Evolutionary conservation across 1,140 invertebrate genomes (phyloP).

Genomic region (Oryzaephilus surinamensis): DNA sequence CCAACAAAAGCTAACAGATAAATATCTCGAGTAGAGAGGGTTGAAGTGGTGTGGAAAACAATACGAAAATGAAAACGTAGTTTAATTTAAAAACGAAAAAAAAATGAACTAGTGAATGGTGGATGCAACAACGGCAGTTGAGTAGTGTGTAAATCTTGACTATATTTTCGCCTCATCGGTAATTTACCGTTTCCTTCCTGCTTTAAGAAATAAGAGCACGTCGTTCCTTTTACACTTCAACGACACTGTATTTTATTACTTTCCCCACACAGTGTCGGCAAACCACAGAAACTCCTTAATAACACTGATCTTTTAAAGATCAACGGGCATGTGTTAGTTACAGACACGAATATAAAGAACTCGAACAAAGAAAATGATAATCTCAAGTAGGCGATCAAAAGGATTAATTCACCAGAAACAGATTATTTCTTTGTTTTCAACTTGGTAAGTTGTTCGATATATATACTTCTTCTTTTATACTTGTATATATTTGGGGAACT

Average conservation of each 20-base stretch:
- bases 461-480: too few relatives aligned
- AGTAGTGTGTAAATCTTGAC: too few relatives aligned
- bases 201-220: constrained; percentile 21
- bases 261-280: constrained; percentile 12
- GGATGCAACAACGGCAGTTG: too few relatives aligned
- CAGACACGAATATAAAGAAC: constrained; percentile 22
- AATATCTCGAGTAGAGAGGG: too few relatives aligned
- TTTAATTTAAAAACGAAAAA: too few relatives aligned
- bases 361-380: constrained; percentile 23
- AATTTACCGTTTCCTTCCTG: constrained; percentile 22
- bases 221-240: constrained; percentile 24
- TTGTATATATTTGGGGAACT: too few relatives aligned
- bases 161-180: too few relatives aligned
- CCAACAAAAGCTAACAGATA: too few relatives aligned
- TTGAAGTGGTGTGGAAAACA: too few relatives aligned
- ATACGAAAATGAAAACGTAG: too few relatives aligned
- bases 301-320: constrained; percentile 28
- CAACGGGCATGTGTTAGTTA: constrained; percentile 23
- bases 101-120: too few relatives aligned
- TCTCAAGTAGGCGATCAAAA: constrained; percentile 18
- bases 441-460: too few relatives aligned
- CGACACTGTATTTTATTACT: constrained; percentile 27
- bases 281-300: constrained; percentile 17
- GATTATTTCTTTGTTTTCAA: constrained; percentile 25
- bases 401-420: constrained; percentile 26